Base-by-base conservation (phyloP, 2,113 vertebrate species). In the Zapornia atra region DNA sequence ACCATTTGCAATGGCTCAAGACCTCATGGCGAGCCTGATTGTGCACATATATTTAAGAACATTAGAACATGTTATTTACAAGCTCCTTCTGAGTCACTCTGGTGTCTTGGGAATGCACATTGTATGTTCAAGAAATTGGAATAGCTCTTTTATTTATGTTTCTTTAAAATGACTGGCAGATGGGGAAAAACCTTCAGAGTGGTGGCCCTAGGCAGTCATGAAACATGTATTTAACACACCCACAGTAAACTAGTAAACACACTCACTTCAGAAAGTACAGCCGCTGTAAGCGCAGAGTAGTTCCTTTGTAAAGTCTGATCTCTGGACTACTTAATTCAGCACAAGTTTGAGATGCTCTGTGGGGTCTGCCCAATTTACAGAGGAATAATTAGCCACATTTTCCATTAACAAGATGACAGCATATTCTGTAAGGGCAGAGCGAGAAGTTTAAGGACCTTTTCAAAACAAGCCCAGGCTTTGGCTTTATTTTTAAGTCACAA, bases 131-230 rank as follows among this genome's bases (percentile, higher is more conserved):
- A 93, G 93, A 93, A 93, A 96, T 50, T 95, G 92, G 71, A 96
- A 92, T 94, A 96, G 82, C 57, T 91, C 78, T 88, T 94, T 91
- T 95, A 95, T 96, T 94, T 95, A 92, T 89, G 85, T 92, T 96
- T 91, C 90, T 96, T 95, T 86, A 92, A 91, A 96, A 94, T 91
- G 94, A 96, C 87, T 94, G 92, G 90, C 95, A 96, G 90, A 96
- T 94, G 87, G 96, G 92, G 90, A 65, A 96, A 96, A 96, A 76
- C 93, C 94, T 96, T 91, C 90, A 73, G 90, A 97, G 93, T 90
- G 95, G 90, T 91, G 63, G 92, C 92, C 87, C 78, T 82, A 87
- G 94, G 93, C 95, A 96, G 93, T 93, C 94, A 93, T 66, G 87
- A 97, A 91, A 94, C 92, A 72, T 69, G 68, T 80, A 93, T 95